Base-by-base conservation (phyloP, 1,140 invertebrate species). In the Saccostrea echinata region DNA sequence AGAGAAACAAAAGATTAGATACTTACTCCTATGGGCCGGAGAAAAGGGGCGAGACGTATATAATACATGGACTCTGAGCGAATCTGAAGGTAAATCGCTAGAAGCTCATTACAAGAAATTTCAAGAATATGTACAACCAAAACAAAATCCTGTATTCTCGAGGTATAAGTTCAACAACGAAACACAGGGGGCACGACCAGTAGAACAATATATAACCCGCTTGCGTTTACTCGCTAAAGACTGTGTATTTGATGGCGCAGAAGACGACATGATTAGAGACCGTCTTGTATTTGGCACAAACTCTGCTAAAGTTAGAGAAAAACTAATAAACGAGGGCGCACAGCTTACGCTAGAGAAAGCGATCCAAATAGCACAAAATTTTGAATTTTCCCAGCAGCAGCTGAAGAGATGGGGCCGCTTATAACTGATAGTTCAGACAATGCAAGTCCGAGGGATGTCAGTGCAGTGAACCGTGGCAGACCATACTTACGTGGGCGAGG, bases 251-350 rank as follows among this genome's bases (percentile, higher is more conserved):
- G 53, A 18, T 3, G 18, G 18, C 3, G 18, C 53, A 6, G 53
- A 55, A 55, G 53, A 55, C 53, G 53, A 55, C 52, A 53, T 53
- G 12, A 4, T 53, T 53, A n/a, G 88, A 30, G 86, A 91, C 71
- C 21, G 87, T 6, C 86, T 89, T 30, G 89, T 91, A 13, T 90
- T 91, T 85, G 86, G 88, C 3, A 88, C 85, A 13, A 57, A 55
- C 16, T 90, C 88, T 12, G 18, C 68, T 0, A 89, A 83, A 76
- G 84, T 90, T 8, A 35, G 88, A 53, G 89, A 90, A 61, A 91
- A 90, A 83, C 71, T 91, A 11, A 91, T 90, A 6, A 89, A 90
- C 18, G 84, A 91, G 87, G 85, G 90, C 12, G 89, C 88, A 33
- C 84, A 87, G 55, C 30, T 90, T 3, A 88, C 90, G 0, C 53